These are phyloP conservation scores for Amiota mariae DNA, from an alignment of 2,888 invertebrate genomes.

Conservation along the genomic window DNA sequence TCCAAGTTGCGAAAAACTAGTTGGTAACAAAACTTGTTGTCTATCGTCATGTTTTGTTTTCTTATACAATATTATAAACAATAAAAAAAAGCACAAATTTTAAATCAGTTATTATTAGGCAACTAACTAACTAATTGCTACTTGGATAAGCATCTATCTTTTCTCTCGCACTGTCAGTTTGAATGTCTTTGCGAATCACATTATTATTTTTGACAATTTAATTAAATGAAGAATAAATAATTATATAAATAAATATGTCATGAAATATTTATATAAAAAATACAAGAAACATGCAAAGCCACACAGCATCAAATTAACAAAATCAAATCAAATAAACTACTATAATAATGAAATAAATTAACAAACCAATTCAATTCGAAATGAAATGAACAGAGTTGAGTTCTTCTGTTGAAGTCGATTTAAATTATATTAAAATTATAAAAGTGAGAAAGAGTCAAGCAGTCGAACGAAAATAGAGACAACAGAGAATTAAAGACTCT, in stretches of 20 bases:
- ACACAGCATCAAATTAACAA: background rate
- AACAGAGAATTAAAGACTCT: slow-evolving; percentile 32
- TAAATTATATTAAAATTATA: background rate
- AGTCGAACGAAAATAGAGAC: slow-evolving; percentile 10
- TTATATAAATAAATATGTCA: no score
- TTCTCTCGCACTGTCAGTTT: background rate
- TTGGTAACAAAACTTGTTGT: no score
- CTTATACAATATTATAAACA: no score
- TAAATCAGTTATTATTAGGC: no score
- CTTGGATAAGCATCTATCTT: no score
- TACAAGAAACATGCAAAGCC: background rate
- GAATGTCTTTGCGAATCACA: background rate
- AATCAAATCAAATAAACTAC: slow-evolving; percentile 17
- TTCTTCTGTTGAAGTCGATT: background rate
- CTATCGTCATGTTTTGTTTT: no score
- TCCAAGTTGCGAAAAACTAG: no score
- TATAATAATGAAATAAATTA: slow-evolving; percentile 29
- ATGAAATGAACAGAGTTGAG: no score
- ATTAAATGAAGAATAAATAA: background rate
- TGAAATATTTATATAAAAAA: background rate
- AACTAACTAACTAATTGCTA: no score
- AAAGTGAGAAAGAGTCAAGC: background rate
- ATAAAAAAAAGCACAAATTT: no score
- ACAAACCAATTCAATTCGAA: slow-evolving; percentile 12
- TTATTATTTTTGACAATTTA: slow-evolving; percentile 15